These are phyloP conservation scores for Netelia fuscicornis DNA, from an alignment of 2,888 invertebrate genomes.

Conservation along the genomic window DNA sequence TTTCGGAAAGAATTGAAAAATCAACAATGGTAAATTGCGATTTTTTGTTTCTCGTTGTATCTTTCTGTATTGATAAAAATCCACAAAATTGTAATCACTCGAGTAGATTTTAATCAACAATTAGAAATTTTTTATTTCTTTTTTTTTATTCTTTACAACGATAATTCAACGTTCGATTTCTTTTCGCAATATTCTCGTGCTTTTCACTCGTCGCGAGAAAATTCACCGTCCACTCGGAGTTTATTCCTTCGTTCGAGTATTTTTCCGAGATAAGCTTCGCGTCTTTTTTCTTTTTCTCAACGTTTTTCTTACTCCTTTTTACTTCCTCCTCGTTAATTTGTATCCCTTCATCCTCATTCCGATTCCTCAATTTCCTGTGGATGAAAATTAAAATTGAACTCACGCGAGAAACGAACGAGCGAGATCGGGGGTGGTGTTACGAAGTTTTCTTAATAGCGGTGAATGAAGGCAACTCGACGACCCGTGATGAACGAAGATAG, in stretches of 20 bases:
- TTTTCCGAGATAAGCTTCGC: constrained; percentile 7
- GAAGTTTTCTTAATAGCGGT: constrained; percentile 60
- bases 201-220: no score
- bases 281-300: not conserved
- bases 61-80: no score
- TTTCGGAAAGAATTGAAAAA: no score
- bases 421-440: constrained; percentile 20
- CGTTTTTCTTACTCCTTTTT: not conserved
- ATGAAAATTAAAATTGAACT: constrained; percentile 51
- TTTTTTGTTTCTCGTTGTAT: no score
- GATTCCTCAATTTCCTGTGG: constrained; percentile 40
- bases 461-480: constrained; percentile 57
- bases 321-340: constrained; percentile 18
- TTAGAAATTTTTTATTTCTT: no score
- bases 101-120: no score
- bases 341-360: not conserved
- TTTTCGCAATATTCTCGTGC: constrained; percentile 4
- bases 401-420: constrained; percentile 44
- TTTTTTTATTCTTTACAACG: no score
- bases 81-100: no score
- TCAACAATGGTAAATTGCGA: no score
- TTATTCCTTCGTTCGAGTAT: constrained; percentile 3
- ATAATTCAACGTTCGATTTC: not conserved
- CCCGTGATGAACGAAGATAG: constrained; percentile 16
- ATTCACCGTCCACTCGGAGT: no score